Conservation (phyloP, 2,797 vertebrate species). For the Chiloscyllium punctatum region DNA sequence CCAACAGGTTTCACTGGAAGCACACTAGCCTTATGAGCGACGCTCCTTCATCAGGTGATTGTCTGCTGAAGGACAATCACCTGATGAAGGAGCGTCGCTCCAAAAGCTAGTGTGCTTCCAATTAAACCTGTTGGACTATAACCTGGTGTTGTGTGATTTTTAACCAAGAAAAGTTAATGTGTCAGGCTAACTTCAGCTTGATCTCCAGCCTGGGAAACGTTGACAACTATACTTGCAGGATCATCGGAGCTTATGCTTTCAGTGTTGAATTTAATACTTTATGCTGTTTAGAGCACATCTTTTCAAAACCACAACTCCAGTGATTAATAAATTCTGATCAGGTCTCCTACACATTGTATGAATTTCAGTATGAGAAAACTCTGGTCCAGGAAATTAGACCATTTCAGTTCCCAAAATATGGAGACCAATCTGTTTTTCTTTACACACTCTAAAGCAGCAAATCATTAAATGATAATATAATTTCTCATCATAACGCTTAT, state of each 20-base stretch:
- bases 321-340: background rate
- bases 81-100: too few relatives aligned
- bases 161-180: background rate
- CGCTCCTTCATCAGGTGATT: too few relatives aligned
- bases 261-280: slow-evolving; percentile 17
- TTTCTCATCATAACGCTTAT: background rate
- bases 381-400: background rate
- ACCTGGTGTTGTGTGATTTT: too few relatives aligned
- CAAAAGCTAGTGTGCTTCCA: too few relatives aligned
- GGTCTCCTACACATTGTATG: background rate
- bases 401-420: background rate
- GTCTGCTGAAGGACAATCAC: too few relatives aligned
- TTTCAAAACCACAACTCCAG: background rate
- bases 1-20: too few relatives aligned
- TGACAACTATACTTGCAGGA: background rate
- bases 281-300: background rate
- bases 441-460: background rate
- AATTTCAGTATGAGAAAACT: background rate
- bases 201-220: background rate
- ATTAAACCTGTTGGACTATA: too few relatives aligned
- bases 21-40: too few relatives aligned
- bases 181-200: background rate
- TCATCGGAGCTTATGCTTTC: background rate
- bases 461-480: background rate
- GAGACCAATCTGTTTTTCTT: background rate